Conservation (phyloP, 2,797 vertebrate species). For the Cryptoprocta ferox region DNA sequence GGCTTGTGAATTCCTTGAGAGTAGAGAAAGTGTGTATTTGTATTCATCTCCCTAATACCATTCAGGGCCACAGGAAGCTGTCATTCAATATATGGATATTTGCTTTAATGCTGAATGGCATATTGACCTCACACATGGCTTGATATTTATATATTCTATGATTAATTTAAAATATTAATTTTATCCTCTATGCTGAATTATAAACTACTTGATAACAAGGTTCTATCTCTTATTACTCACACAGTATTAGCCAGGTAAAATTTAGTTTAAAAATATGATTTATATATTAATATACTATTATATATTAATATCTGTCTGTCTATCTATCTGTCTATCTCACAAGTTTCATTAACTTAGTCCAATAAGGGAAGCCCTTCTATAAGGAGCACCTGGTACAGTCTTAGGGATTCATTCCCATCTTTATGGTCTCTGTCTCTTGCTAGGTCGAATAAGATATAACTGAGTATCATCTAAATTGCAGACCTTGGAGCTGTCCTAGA, state of each 20-base stretch:
- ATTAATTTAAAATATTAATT: not conserved
- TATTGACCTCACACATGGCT: not conserved
- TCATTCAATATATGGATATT: not conserved
- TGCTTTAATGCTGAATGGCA: not conserved
- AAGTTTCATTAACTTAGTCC: not conserved
- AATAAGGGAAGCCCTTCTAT: not conserved
- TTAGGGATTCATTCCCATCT: not conserved
- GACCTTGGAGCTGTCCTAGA: not conserved
- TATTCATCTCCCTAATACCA: not conserved
- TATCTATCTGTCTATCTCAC: not conserved
- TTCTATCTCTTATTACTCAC: not conserved
- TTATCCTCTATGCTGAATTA: constrained; percentile 1
- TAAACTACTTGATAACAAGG: not conserved
- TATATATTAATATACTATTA: not conserved
- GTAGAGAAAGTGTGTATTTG: not conserved
- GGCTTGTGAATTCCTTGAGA: not conserved
- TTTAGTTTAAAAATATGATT: not conserved
- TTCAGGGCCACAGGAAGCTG: not conserved
- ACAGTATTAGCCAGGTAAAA: not conserved
- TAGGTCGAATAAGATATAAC: not conserved
- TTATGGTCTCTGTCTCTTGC: not conserved
- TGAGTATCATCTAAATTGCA: not conserved
- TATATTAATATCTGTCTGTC: not conserved
- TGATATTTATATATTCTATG: not conserved
- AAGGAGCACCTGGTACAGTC: not conserved